Conservation (phyloP, 2,113 vertebrate genomes). For the Hylia prasina region DNA sequence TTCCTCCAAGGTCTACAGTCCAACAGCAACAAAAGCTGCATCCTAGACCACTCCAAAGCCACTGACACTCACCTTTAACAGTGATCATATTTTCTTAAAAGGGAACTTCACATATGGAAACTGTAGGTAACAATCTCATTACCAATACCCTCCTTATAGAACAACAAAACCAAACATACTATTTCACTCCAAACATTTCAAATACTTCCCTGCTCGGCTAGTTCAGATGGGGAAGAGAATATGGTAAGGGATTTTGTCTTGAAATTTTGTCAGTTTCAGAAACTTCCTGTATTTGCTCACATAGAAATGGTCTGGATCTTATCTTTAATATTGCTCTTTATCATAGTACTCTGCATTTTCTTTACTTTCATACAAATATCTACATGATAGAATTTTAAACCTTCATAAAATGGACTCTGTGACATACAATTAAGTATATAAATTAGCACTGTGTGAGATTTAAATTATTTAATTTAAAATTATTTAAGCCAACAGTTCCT, state of each 20-base stretch:
- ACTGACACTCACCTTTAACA: not conserved
- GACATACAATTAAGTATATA: not conserved
- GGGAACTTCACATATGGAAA: not conserved
- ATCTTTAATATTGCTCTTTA: not conserved
- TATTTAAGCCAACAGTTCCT: not conserved
- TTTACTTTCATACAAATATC: not conserved
- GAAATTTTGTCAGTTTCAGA: not conserved
- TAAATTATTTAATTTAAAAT: not conserved
- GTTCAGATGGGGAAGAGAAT: not conserved
- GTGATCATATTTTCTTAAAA: fast-evolving
- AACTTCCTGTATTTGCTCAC: not conserved
- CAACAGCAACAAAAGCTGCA: not conserved
- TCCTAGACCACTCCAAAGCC: not conserved
- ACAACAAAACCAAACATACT: not conserved
- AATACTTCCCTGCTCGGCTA: not conserved
- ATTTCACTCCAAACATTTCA: not conserved
- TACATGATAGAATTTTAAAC: not conserved
- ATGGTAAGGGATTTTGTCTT: not conserved
- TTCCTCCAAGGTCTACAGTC: not conserved
- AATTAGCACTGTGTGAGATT: not conserved
- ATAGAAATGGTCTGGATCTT: not conserved
- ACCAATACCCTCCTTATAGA: not conserved
- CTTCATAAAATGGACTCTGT: not conserved
- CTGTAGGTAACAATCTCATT: not conserved
- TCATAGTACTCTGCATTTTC: not conserved